Conservation (phyloP, 2,888 invertebrate species). For the Dryadula phaetusa region DNA sequence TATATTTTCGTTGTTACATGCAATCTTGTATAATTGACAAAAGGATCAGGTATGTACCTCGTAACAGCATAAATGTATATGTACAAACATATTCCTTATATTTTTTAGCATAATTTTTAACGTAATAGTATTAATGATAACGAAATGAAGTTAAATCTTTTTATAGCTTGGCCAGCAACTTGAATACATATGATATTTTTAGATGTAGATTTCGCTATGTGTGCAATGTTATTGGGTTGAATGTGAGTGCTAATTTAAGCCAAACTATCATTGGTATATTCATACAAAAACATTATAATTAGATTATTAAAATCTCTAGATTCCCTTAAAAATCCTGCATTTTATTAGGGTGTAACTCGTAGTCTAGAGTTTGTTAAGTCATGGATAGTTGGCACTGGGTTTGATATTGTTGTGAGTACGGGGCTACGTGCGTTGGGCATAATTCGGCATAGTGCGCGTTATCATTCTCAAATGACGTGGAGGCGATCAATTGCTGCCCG, state of each 20-base stretch:
- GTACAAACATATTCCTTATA: conserved; percentile 25
- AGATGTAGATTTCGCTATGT: conserved; percentile 43
- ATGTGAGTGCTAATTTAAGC: conserved; percentile 37
- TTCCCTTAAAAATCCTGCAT: conserved; percentile 40
- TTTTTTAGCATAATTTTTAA: conserved; percentile 30
- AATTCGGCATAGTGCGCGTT: conserved; percentile 7
- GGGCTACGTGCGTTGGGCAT: conserved; percentile 14
- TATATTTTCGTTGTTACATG: conserved; percentile 69
- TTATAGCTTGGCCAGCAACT: conserved; percentile 40
- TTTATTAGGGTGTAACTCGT: conserved; percentile 37
- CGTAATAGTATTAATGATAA: conserved; percentile 42
- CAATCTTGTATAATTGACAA: conserved; percentile 47
- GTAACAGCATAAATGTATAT: conserved; percentile 1
- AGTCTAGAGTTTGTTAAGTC: conserved; percentile 35
- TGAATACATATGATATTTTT: conserved; percentile 35
- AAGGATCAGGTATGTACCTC: conserved; percentile 77
- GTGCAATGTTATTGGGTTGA: conserved; percentile 42
- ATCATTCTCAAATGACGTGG: conserved; percentile 14
- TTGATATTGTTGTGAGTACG: conserved; percentile 20
- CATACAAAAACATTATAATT: conserved; percentile 36
- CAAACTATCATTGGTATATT: conserved; percentile 37
- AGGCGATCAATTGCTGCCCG: conserved; percentile 26
- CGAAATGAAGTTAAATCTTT: conserved; percentile 27
- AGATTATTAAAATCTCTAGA: conserved; percentile 43
- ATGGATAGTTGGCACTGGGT: conserved; percentile 37